Evolutionary conservation across 2,113 vertebrate genomes (phyloP).

Genomic region (Triplophysa rosa): DNA sequence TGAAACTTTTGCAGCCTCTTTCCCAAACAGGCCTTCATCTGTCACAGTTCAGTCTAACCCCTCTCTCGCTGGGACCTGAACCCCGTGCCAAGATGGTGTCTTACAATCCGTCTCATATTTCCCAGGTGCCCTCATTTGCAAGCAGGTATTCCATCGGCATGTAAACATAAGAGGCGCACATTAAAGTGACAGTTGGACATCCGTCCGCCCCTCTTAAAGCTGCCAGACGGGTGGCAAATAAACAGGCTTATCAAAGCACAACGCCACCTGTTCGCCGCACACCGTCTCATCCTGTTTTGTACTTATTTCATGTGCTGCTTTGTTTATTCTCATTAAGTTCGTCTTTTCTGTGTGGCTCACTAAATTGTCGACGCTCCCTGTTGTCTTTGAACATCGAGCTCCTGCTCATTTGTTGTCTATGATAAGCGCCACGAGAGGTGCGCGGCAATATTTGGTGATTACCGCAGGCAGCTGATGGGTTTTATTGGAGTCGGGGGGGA

Average conservation of each 20-base stretch:
- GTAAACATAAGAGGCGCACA: slow-evolving; percentile 17
- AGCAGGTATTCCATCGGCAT: background rate
- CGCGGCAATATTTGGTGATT: background rate
- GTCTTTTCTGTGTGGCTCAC: slow-evolving; percentile 46
- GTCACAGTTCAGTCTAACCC: background rate
- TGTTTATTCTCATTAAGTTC: slow-evolving; percentile 48
- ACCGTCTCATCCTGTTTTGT: slow-evolving; percentile 42
- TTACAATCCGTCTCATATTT: background rate
- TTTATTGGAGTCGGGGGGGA: background rate
- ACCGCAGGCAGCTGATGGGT: background rate
- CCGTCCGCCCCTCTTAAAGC: background rate
- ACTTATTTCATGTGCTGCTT: slow-evolving; percentile 36
- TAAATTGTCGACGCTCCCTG: background rate
- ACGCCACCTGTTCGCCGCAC: slow-evolving; percentile 42
- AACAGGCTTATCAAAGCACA: slow-evolving; percentile 8
- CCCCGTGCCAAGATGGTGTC: background rate
- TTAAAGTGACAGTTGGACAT: slow-evolving; percentile 36
- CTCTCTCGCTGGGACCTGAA: background rate
- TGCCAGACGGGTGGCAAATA: slow-evolving; percentile 34
- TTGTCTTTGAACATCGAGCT: slow-evolving; percentile 22
- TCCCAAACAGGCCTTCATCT: slow-evolving; percentile 32
- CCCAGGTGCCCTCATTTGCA: slow-evolving; percentile 10
- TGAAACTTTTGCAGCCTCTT: slow-evolving; percentile 21
- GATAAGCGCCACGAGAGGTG: background rate
- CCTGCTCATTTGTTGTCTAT: slow-evolving; percentile 5